Conservation (phyloP, 1,140 invertebrate species). For the Myzus persicae region DNA sequence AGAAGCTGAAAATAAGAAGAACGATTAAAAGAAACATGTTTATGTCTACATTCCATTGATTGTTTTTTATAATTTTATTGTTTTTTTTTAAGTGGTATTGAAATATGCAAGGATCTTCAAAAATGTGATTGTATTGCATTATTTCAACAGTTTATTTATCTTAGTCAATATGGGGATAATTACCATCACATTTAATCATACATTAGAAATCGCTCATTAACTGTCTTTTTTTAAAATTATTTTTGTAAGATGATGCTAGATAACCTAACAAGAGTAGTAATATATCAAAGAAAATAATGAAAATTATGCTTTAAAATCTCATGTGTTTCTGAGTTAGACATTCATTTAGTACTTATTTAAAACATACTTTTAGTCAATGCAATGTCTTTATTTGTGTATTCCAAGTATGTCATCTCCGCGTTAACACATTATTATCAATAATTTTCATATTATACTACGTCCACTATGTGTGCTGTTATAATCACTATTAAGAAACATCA, state of each 20-base stretch:
- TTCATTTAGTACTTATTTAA: constrained; percentile 20
- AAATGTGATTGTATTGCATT: constrained; percentile 10
- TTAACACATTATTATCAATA: constrained; percentile 6
- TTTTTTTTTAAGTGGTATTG: constrained; percentile 27
- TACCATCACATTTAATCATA: constrained; percentile 50
- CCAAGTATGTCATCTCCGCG: background rate
- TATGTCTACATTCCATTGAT: constrained; percentile 42
- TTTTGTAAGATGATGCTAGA: background rate
- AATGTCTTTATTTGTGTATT: constrained; percentile 18
- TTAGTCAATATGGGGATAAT: constrained; percentile 53
- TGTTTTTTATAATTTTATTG: constrained; percentile 39
- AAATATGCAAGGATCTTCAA: constrained; percentile 18
- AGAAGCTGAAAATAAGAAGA: constrained; percentile 46
- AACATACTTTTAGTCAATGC: constrained; percentile 14
- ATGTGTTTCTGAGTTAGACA: background rate
- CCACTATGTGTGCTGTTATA: background rate
- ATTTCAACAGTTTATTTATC: constrained; percentile 49
- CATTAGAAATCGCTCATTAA: constrained; percentile 44
- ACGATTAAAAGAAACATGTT: constrained; percentile 36
- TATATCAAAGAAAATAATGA: background rate
- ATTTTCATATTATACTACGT: background rate
- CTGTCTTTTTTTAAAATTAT: background rate
- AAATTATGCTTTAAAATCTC: background rate
- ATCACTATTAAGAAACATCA: background rate
- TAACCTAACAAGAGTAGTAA: background rate